Base-by-base conservation (phyloP, 64 coral and sea anemone species). In the Actinia tenebrosa region DNA sequence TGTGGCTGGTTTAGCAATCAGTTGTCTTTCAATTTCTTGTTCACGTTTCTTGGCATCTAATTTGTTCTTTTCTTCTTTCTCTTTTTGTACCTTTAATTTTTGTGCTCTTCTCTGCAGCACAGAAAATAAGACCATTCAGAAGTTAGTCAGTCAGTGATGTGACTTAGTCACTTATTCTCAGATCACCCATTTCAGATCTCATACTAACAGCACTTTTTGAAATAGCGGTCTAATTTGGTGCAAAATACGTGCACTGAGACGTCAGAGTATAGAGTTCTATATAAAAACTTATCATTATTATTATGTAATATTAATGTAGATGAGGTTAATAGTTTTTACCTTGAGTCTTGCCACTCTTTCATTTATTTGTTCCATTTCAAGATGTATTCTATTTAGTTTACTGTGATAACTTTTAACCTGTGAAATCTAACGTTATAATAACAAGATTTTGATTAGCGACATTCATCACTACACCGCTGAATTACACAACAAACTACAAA, bases 291-390 rank as follows among this genome's bases (percentile, higher is more conserved):
- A 37, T 37, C 30, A 37, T 37, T 37, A 37, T 37, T 1, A 37
- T 37, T 37, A 37, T 37, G 0, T 17, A 64, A 4, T 64, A 64
- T 14, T 64, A 18, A 18, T 3, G 3, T 14, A 18, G 61, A 18
- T 18, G 16, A 4, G 10, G 61, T 18, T 14, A n/a, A 18, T 17
- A 60, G 46, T 56, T 60, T 42, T 37, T 42, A 97, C 94, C 88
- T 97, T 89, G 60, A 97, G 83, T 83, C 85, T 93, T 53, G 27
- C 89, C 55, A 96, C 91, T 88, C 94, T 87, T 18, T 96, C 94
- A 64, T 96, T 86, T 77, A 96, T 83, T 20, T 81, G 60, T 27
- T 59, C 62, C 94, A 96, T 96, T n/a, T 96, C 94, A 22, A 93
- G 83, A 46, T 93, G 89, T 43, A 96, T 92, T 88, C 89, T 96